Conservation (phyloP, 1,140 invertebrate genomes). For the Lethrus apterus region DNA sequence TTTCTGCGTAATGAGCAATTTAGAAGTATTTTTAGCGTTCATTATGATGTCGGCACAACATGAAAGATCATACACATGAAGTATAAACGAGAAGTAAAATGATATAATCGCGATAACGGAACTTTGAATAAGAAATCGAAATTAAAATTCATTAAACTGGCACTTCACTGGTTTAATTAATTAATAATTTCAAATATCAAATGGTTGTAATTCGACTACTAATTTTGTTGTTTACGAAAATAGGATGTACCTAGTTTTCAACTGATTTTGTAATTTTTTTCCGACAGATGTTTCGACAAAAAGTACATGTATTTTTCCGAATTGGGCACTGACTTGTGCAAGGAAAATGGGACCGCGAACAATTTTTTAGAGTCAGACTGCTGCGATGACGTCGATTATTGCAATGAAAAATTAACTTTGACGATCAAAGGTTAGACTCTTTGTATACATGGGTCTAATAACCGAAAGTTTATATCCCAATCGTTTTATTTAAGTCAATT, state of each 20-base stretch:
- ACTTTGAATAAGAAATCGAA: no score
- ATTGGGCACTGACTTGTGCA: constrained; percentile 25
- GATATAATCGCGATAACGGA: no score
- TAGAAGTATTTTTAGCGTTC: no score
- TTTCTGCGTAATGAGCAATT: no score
- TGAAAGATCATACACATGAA: no score
- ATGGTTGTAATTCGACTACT: constrained; percentile 2
- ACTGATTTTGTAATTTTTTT: no score
- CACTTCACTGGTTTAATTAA: neutral
- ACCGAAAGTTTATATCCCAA: neutral
- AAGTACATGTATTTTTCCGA: constrained; percentile 17
- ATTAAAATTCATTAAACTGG: neutral
- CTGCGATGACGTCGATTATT: constrained; percentile 31
- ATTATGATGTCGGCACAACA: no score
- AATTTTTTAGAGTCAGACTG: constrained; percentile 22
- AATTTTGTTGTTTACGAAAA: constrained; percentile 28
- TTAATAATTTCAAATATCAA: constrained; percentile 3
- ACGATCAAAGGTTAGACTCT: neutral
- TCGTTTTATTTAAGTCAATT: neutral
- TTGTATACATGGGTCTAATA: neutral
- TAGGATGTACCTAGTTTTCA: no score
- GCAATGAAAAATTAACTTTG: constrained; percentile 23
- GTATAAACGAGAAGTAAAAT: no score
- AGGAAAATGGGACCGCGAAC: constrained; percentile 23
- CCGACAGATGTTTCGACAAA: constrained; percentile 28